Evolutionary conservation across 2,888 invertebrate genomes (phyloP).

Genomic region (Choristoneura rosaceana): DNA sequence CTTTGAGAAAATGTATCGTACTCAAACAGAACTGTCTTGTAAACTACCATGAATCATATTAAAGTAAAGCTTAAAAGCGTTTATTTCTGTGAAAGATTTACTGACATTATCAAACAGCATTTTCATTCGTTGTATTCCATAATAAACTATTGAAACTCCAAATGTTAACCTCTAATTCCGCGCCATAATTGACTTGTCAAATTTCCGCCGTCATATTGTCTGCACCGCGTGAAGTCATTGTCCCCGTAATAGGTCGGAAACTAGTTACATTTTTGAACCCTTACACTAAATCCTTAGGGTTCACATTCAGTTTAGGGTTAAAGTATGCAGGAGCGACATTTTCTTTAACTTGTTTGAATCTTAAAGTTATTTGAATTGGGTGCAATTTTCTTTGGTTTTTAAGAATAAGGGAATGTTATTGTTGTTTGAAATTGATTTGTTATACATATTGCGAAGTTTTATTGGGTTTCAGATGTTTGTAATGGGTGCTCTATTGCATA

Average conservation of each 20-base stretch:
- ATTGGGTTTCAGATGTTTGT: not conserved
- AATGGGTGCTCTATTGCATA: not conserved
- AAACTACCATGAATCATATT: no score
- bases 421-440: not conserved
- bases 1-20: no score
- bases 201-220: constrained; percentile 77
- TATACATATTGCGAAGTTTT: not conserved
- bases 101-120: no score
- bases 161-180: constrained; percentile 48
- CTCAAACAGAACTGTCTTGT: no score
- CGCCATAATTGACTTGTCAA: constrained; percentile 68
- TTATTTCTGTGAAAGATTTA: no score
- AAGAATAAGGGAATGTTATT: not conserved
- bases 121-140: not conserved
- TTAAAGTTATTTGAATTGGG: not conserved
- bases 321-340: constrained; percentile 12
- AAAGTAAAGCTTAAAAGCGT: no score
- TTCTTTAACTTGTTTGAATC: not conserved
- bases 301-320: constrained; percentile 43
- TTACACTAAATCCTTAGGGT: constrained; percentile 46
- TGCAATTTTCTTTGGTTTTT: not conserved
- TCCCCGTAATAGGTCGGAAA: constrained; percentile 77
- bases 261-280: constrained; percentile 54
- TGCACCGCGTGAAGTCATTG: constrained; percentile 73
- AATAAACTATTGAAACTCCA: constrained; percentile 8